Conservation (phyloP, 2,113 vertebrate genomes). For the Monarcha castaneiventris region DNA sequence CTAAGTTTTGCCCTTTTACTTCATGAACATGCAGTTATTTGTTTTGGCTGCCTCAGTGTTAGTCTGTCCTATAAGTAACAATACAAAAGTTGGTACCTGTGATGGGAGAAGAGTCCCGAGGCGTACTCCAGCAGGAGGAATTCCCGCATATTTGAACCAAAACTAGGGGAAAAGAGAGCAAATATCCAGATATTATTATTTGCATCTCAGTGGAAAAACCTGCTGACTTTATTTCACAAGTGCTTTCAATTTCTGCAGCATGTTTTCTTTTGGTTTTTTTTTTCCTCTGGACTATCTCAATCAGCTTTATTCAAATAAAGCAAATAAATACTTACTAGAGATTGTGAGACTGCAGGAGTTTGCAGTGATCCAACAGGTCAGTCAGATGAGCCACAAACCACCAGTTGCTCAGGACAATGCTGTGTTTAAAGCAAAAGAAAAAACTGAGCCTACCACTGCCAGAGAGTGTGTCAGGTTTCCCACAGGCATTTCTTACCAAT, state of each 20-base stretch:
- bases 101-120: slow-evolving; percentile 92
- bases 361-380: slow-evolving; percentile 94
- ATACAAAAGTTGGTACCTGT: slow-evolving; percentile 78
- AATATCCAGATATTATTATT: background rate
- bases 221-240: background rate
- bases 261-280: background rate
- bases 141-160: slow-evolving; percentile 95
- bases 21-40: background rate
- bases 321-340: slow-evolving; percentile 83
- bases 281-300: background rate
- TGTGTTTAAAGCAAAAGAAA: slow-evolving; percentile 58
- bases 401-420: slow-evolving; percentile 96
- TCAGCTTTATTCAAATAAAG: background rate
- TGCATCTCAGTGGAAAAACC: background rate
- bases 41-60: background rate
- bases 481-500: background rate
- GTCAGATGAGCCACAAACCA: slow-evolving; percentile 98
- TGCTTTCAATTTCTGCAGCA: background rate
- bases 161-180: slow-evolving; percentile 68
- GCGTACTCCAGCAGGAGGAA: slow-evolving; percentile 95
- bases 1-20: background rate
- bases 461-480: background rate
- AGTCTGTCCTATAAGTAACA: background rate
- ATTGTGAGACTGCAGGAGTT: slow-evolving; percentile 93
- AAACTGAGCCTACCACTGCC: background rate